A percentile compares a stretch with the other conserved stretches of the same genome.
phyloP scores from a whole-genome alignment of 2,797 vertebrate species.

The Thripadectes ignobilis region DNA sequence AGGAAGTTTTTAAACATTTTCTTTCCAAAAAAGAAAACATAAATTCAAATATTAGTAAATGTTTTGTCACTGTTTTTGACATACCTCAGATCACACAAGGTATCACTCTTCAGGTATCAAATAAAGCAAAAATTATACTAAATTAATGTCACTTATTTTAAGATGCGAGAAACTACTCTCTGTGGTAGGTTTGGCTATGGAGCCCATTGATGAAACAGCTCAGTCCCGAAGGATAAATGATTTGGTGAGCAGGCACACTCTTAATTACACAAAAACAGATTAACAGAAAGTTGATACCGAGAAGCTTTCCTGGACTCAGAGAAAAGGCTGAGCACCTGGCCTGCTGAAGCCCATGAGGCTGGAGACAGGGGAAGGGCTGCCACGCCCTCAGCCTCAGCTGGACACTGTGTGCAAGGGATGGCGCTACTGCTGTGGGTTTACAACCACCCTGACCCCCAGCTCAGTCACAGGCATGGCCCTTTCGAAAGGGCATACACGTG shows the following conservation, averaged over 20 bases:
- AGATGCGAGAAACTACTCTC: not conserved
- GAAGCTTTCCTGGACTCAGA: not conserved
- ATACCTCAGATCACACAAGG: not conserved
- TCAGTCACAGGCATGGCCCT: not conserved
- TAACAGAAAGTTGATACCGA: not conserved
- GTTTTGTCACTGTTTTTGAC: not conserved
- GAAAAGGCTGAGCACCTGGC: not conserved
- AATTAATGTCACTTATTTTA: not conserved
- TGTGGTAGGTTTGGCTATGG: not conserved
- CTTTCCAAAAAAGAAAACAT: not conserved
- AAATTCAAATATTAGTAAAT: not conserved
- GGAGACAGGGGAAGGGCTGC: not conserved
- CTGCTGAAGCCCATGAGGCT: not conserved
- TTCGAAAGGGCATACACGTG: not conserved
- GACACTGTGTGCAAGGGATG: accelerated
- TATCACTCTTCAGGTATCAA: not conserved
- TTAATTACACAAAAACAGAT: not conserved
- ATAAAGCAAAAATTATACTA: not conserved
- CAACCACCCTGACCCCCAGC: not conserved
- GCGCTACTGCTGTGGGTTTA: accelerated
- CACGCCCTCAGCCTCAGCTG: accelerated
- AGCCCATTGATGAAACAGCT: not conserved
- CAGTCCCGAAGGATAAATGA: not conserved
- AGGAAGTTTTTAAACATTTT: not conserved
- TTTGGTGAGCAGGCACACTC: not conserved